Percentiles rank a stretch among this genome's conserved stretches.
Evolutionary conservation across 1,140 invertebrate genomes (phyloP).

Genomic region (Odontomachus brunneus): DNA sequence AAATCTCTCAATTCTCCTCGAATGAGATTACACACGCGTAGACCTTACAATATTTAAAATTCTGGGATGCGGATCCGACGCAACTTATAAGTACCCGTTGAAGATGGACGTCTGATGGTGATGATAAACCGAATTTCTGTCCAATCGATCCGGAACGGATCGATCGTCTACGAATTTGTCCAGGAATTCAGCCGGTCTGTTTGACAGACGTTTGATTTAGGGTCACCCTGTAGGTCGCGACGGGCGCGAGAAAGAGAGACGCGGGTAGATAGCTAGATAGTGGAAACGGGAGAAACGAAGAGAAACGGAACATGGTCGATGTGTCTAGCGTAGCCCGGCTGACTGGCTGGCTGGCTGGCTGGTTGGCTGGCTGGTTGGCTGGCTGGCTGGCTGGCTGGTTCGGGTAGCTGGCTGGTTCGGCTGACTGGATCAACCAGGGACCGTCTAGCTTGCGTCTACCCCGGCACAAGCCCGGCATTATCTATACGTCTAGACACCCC

Average conservation of each 20-base stretch:
- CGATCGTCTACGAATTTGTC: background rate
- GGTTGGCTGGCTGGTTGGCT: slow-evolving; percentile 69
- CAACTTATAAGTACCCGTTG: background rate
- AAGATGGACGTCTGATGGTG: background rate
- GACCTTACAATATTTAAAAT: background rate
- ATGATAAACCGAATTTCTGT: background rate
- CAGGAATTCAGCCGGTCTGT: background rate
- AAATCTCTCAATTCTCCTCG: background rate
- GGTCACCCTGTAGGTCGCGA: slow-evolving; percentile 39
- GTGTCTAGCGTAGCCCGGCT: slow-evolving; percentile 77
- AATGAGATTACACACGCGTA: background rate
- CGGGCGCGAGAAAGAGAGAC: slow-evolving; percentile 56
- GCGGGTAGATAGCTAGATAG: slow-evolving; percentile 48
- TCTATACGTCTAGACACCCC: slow-evolving; percentile 77
- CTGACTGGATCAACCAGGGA: slow-evolving; percentile 76
- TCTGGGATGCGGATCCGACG: too few species aligned
- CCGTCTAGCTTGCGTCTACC: slow-evolving; percentile 76
- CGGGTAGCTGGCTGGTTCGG: slow-evolving; percentile 74
- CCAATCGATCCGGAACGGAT: background rate
- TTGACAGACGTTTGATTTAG: slow-evolving; percentile 44
- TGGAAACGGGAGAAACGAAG: slow-evolving; percentile 52
- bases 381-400: slow-evolving; percentile 71
- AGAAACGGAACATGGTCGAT: slow-evolving; percentile 76
- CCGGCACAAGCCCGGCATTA: slow-evolving; percentile 74
- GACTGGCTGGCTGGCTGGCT: slow-evolving; percentile 71